A percentile compares a stretch with the other conserved stretches of the same genome.
These are phyloP conservation scores for Delphinapterus leucas DNA, from an alignment of 2,113 vertebrate species.

Conservation along the genomic window DNA sequence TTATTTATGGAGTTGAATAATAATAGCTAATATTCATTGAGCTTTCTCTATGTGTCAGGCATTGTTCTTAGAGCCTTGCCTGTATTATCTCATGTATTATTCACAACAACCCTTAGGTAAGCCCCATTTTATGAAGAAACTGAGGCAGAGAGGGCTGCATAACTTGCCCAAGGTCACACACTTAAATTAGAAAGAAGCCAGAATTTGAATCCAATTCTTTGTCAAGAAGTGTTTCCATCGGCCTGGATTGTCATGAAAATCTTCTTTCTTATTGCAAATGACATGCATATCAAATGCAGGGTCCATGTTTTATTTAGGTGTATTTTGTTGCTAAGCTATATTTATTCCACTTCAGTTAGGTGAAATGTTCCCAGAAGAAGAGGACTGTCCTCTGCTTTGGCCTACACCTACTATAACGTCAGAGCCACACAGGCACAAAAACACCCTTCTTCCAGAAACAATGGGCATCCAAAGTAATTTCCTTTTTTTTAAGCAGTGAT, in stretches of 20 bases:
- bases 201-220: neutral
- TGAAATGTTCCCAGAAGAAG: neutral
- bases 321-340: neutral
- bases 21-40: neutral
- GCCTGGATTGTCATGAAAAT: neutral
- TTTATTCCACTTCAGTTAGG: neutral
- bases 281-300: neutral
- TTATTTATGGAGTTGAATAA: neutral
- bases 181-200: neutral
- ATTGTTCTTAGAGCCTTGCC: neutral
- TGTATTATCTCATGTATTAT: neutral
- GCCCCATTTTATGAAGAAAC: neutral
- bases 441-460: conserved; percentile 35
- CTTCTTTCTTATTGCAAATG: neutral
- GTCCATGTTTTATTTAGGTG: neutral
- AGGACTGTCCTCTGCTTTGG: neutral
- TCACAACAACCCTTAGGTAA: neutral
- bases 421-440: neutral
- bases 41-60: neutral
- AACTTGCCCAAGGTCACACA: neutral
- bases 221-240: neutral
- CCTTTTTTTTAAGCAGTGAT: neutral
- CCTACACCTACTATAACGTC: neutral
- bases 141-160: neutral
- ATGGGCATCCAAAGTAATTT: neutral